A percentile compares a stretch with the other conserved stretches of the same genome.
Conservation (phyloP, 1,140 invertebrate species). For the Liolophura sinensis region DNA sequence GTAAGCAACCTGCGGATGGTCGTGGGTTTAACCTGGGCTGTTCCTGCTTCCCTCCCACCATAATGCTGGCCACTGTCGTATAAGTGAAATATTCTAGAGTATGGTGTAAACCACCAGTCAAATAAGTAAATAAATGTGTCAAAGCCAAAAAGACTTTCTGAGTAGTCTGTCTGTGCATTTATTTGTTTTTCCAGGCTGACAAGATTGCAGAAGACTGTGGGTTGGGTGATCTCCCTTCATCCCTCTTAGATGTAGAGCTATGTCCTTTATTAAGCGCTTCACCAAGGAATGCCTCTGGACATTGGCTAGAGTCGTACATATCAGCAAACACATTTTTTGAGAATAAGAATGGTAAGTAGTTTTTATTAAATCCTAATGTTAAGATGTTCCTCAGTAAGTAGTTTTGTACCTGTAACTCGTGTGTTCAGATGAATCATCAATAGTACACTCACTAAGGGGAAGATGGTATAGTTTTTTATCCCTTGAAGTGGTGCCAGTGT, state of each 20-base stretch:
- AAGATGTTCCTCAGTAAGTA: neutral
- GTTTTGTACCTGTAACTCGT: neutral
- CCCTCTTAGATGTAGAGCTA: conserved; percentile 7
- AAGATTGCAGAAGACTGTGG: conserved; percentile 7
- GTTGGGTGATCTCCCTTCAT: conserved; percentile 5
- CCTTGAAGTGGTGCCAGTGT: neutral
- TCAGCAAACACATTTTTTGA: conserved; percentile 34
- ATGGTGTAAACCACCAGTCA: no score
- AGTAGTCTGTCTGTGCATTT: no score
- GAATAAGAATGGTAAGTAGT: conserved; percentile 28
- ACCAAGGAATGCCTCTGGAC: conserved; percentile 1
- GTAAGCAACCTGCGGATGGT: no score
- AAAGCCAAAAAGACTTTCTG: no score
- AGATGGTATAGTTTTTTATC: no score
- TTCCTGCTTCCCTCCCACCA: no score
- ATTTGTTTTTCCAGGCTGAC: conserved; percentile 4
- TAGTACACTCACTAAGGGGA: neutral
- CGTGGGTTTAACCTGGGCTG: no score
- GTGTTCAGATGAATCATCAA: neutral
- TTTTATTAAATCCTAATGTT: neutral
- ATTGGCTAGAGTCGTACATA: conserved; percentile 24
- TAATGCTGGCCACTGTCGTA: no score
- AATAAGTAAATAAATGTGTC: no score
- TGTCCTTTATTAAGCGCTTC: conserved; percentile 6
- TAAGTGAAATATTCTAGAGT: no score